Conservation (phyloP, 2,797 vertebrate species). For the Cuculus canorus region DNA sequence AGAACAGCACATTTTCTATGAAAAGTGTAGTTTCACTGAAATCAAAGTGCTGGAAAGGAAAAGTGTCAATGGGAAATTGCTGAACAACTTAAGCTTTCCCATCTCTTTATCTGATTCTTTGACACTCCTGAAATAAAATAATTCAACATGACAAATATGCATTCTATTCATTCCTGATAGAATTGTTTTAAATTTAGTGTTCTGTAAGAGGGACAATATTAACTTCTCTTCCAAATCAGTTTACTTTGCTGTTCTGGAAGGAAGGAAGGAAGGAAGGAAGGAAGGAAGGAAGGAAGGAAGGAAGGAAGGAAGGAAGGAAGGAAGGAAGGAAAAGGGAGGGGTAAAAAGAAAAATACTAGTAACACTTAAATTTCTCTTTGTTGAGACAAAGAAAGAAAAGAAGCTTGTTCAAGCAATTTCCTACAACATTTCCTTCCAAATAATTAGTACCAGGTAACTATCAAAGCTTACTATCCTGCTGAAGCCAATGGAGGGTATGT, state of each 20-base stretch:
- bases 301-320: too few species aligned
- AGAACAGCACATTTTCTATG: not conserved
- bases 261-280: not conserved
- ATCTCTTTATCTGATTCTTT: constrained; percentile 18
- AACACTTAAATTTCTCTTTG: not conserved
- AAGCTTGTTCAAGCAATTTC: not conserved
- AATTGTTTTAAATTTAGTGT: not conserved
- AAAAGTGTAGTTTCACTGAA: constrained; percentile 48
- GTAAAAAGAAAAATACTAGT: not conserved
- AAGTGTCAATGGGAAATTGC: not conserved
- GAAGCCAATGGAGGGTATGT: not conserved
- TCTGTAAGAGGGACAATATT: not conserved
- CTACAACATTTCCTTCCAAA: not conserved
- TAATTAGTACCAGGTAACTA: not conserved
- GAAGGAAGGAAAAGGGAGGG: not conserved
- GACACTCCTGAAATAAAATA: not conserved
- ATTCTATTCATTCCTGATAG: not conserved
- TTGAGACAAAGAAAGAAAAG: not conserved
- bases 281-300: not conserved
- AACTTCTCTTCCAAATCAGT: not conserved
- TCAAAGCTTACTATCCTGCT: not conserved
- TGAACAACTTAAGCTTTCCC: constrained; percentile 28
- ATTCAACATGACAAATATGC: not conserved
- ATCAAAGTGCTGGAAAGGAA: constrained; percentile 30
- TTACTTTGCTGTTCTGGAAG: not conserved